Base-by-base conservation (phyloP, 1,140 invertebrate species). In the Diorhabda elongata region DNA sequence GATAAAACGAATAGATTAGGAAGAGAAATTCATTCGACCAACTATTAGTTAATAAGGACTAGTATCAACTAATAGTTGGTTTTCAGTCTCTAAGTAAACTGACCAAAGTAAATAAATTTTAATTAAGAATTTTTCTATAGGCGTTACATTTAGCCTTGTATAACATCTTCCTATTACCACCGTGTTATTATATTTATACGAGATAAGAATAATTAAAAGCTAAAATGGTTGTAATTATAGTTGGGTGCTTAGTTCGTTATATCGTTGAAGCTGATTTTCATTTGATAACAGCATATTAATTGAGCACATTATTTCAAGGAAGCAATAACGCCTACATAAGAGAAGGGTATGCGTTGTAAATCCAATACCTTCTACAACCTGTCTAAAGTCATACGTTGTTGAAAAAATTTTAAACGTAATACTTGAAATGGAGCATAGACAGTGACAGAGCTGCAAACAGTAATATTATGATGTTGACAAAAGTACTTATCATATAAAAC, bases 171-270 rank as follows among this genome's bases (percentile, higher is more conserved):
- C 70, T 69, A 72, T 71, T 71, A 73, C 70, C 70, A 73, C 64
- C 59, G 56, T 72, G 73, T 74, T 72, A 74, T 72, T 75, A 73
- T 71, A 73, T 75, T 73, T 71, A 73, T 73, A 61, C 64, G 44
- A 68, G 74, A 75, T 75, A 75, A 75, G 70, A 70, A 75, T 73
- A 75, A 75, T 75, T 75, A 75, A 75, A 75, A 75, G 66, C 68
- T 64, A 73, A 75, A 75, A 73, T 67, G 74, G 66, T 75, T 69
- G 72, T 75, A 73, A 75, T 74, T 74, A 74, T 66, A 69, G 66
- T 56, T 67, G 64, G 69, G 44, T 65, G 70, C 68, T 68, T 67
- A 57, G 43, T 70, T 72, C 68, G 71, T 74, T 72, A 68, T 70
- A 52, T 68, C 66, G 67, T 52, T 66, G 61, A 68, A 61, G n/a